A percentile compares a stretch with the other conserved stretches of the same genome.
Evolutionary conservation across 2,888 invertebrate species (phyloP).

Genomic region (Tetrapedia diversipes): DNA sequence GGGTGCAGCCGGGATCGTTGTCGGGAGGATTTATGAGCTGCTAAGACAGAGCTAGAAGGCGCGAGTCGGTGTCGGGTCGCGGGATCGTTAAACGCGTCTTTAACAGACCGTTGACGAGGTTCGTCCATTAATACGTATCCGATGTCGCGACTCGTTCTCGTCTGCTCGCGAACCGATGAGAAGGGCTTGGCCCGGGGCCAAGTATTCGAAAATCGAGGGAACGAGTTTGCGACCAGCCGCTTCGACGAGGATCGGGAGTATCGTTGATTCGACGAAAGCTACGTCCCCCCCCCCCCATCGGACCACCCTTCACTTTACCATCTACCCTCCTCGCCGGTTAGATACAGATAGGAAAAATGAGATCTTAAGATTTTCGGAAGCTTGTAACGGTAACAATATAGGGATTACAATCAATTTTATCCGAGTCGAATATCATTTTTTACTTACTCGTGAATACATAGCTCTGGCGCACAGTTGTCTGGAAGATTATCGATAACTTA

Average conservation of each 20-base stretch:
- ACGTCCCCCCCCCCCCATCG: neutral
- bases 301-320: too few species aligned
- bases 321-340: too few species aligned
- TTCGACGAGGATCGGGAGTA: constrained; percentile 50
- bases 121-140: constrained; percentile 70
- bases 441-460: too few species aligned
- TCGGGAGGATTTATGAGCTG: constrained; percentile 58
- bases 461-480: too few species aligned
- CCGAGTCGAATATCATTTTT: too few species aligned
- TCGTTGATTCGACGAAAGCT: constrained; percentile 52
- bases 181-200: constrained; percentile 61
- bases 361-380: too few species aligned
- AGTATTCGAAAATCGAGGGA: constrained; percentile 61
- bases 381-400: too few species aligned
- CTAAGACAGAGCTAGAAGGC: constrained; percentile 48
- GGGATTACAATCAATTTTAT: too few species aligned
- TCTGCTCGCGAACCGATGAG: constrained; percentile 27
- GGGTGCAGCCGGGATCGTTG: constrained; percentile 38
- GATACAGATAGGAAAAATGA: too few species aligned
- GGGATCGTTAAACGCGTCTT: constrained; percentile 58
- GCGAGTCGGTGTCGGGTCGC: constrained; percentile 18
- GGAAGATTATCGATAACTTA: too few species aligned
- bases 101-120: constrained; percentile 65
- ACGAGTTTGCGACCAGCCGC: constrained; percentile 36
- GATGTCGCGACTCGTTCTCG: constrained; percentile 59